Percentiles rank a stretch among this genome's conserved stretches.
Evolutionary conservation across 2,888 invertebrate species (phyloP).

Genomic region (Hofmannophila pseudospretella): DNA sequence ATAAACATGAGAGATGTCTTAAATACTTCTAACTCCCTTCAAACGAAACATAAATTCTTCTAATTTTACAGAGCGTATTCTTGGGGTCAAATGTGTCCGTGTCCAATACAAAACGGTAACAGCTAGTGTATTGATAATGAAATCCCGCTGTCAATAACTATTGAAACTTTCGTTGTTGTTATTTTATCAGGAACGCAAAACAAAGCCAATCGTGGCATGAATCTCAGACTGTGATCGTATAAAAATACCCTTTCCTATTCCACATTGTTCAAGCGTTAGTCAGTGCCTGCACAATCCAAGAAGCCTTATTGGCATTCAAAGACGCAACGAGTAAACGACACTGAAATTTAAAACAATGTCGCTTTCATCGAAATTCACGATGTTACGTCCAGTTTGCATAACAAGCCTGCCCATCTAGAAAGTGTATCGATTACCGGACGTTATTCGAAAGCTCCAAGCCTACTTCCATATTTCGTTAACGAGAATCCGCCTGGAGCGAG

Average conservation of each 20-base stretch:
- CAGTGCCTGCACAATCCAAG: neutral
- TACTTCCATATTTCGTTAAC: conserved; percentile 64
- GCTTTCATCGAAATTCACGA: conserved; percentile 67
- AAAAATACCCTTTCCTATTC: conserved; percentile 6
- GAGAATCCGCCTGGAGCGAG: conserved; percentile 59
- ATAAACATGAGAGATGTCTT: no score
- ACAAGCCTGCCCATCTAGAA: conserved; percentile 66
- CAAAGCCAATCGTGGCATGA: no score
- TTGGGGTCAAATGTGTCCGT: no score
- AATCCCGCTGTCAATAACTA: no score
- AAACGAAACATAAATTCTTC: no score
- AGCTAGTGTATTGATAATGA: no score
- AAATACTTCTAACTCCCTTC: no score
- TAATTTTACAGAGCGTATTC: no score
- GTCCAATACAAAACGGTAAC: no score
- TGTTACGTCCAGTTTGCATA: conserved; percentile 71
- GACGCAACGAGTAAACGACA: conserved; percentile 15
- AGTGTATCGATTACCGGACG: conserved; percentile 60
- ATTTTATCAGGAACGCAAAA: no score
- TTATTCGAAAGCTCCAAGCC: conserved; percentile 67
- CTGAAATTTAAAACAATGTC: conserved; percentile 40
- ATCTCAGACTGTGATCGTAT: neutral
- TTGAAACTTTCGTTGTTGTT: no score
- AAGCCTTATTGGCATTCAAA: conserved; percentile 47
- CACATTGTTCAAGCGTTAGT: neutral